Percentiles rank a stretch among this genome's conserved stretches.
Evolutionary conservation across 35 echinoderm and acorn worm species (phyloP).

Genomic region (Stichopus chloronotus): DNA sequence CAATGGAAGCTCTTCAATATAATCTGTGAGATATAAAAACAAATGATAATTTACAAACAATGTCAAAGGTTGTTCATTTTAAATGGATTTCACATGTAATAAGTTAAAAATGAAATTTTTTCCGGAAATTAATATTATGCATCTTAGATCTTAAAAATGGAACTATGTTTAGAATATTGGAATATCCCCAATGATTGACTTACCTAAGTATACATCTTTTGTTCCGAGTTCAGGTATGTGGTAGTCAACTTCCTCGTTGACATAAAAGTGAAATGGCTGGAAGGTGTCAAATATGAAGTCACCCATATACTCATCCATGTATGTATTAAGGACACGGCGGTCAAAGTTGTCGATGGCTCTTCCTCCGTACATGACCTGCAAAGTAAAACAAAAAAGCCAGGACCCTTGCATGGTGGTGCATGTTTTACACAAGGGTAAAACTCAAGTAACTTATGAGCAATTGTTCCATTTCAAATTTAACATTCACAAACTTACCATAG

Average conservation of each 20-base stretch:
- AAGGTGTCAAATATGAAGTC: constrained; percentile 99
- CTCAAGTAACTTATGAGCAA: too few relatives aligned
- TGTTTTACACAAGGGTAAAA: too few relatives aligned
- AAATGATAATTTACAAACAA: neutral
- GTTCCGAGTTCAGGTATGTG: constrained; percentile 91
- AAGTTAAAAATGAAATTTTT: too few relatives aligned
- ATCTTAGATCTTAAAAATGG: too few relatives aligned
- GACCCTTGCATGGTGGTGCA: too few relatives aligned
- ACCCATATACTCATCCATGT: constrained; percentile 99
- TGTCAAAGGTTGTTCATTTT: too few relatives aligned
- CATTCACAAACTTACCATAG: too few relatives aligned
- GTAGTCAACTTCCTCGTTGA: constrained; percentile 92
- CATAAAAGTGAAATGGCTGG: constrained; percentile 98
- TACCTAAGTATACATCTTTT: constrained; percentile 91
- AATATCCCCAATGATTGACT: neutral
- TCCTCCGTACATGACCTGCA: constrained; percentile 95
- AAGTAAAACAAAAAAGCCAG: constrained; percentile 16
- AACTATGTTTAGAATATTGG: too few relatives aligned
- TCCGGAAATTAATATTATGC: too few relatives aligned
- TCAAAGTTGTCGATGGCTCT: constrained; percentile 99
- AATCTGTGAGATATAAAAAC: constrained; percentile 57
- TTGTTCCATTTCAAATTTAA: too few relatives aligned
- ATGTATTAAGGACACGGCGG: constrained; percentile 92
- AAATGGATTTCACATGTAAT: too few relatives aligned
- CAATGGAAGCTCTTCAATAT: constrained; percentile 84